Evolutionary conservation across 2,797 vertebrate species (phyloP).

Genomic region (Megaceryle alcyon): DNA sequence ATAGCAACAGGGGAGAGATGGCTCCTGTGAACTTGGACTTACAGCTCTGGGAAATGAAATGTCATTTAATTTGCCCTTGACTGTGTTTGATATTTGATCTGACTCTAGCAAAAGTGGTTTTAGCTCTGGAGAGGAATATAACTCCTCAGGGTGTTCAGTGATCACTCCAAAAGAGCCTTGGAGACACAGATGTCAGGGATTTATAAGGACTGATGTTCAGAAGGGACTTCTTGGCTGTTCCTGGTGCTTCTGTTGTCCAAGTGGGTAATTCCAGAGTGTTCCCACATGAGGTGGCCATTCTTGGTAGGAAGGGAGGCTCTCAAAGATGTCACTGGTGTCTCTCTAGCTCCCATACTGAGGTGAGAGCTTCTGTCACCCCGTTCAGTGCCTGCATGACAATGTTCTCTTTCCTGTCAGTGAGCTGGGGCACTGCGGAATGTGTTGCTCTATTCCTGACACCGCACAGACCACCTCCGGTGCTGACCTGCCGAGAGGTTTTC

Average conservation of each 20-base stretch:
- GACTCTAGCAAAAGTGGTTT: constrained; percentile 10
- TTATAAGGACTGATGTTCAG: background rate
- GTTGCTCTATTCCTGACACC: background rate
- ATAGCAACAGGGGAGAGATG: background rate
- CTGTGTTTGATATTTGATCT: constrained; percentile 38
- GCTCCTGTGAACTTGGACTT: background rate
- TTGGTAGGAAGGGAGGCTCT: background rate
- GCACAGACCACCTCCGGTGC: fast-evolving
- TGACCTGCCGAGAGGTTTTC: background rate
- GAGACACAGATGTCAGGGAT: fast-evolving
- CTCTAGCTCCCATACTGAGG: background rate
- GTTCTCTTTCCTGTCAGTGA: background rate
- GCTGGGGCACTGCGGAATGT: background rate
- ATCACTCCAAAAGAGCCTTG: fast-evolving
- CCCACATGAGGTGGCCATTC: background rate
- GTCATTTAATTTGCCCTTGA: constrained; percentile 26
- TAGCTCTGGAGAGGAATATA: constrained; percentile 2
- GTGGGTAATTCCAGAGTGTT: background rate
- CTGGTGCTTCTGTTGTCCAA: fast-evolving
- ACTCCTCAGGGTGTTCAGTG: background rate
- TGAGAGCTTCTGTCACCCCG: fast-evolving
- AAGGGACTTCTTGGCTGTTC: background rate
- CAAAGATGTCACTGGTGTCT: background rate
- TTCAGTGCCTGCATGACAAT: background rate
- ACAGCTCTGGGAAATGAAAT: constrained; percentile 7